Evolutionary conservation across 1,140 invertebrate genomes (phyloP).

Genomic region (Tenebrio molitor): DNA sequence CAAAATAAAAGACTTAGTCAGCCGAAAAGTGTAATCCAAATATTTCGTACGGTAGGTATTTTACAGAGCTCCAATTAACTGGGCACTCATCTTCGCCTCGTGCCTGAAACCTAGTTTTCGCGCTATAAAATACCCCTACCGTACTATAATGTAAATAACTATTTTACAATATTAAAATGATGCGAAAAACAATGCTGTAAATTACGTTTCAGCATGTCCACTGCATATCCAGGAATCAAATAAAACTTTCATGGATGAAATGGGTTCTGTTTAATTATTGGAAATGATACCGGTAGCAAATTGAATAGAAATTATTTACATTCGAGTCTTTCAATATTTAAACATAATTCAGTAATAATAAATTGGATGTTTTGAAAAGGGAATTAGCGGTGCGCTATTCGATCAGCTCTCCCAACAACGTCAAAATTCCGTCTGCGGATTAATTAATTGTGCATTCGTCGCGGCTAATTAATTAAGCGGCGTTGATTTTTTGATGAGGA

Average conservation of each 20-base stretch:
- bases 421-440: conserved; percentile 1
- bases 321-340: conserved; percentile 1
- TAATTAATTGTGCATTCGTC: conserved; percentile 11
- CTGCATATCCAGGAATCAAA: not conserved
- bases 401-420: not conserved
- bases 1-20: too few relatives aligned
- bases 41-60: too few relatives aligned
- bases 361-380: conserved; percentile 17
- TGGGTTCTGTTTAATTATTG: conserved; percentile 12
- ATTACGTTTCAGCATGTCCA: not conserved
- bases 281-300: not conserved
- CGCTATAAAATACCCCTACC: too few relatives aligned
- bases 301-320: conserved; percentile 35
- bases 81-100: too few relatives aligned
- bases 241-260: conserved; percentile 6
- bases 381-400: not conserved
- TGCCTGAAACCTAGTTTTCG: too few relatives aligned
- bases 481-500: conserved; percentile 27
- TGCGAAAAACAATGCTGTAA: too few relatives aligned
- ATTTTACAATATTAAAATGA: too few relatives aligned
- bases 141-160: too few relatives aligned
- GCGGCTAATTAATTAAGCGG: conserved; percentile 25
- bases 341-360: conserved; percentile 14
- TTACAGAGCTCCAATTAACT: too few relatives aligned
- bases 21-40: too few relatives aligned